Evolutionary conservation across 2,113 vertebrate genomes (phyloP).

Genomic region (Nettapus auritus): DNA sequence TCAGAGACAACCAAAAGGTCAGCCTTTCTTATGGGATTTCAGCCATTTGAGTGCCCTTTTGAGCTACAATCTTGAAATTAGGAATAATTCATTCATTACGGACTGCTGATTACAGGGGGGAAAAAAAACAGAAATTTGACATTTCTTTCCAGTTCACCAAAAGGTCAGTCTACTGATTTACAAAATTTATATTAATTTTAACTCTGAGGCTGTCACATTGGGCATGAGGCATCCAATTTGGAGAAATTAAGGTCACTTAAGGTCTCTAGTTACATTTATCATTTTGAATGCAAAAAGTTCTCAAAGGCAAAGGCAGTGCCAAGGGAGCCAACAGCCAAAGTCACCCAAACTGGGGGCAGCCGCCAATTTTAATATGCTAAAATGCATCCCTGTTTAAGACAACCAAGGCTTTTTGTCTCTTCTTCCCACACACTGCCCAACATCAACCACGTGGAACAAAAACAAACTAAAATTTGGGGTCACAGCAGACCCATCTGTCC

Average conservation of each 20-base stretch:
- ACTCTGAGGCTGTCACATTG: slow-evolving; percentile 47
- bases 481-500: background rate
- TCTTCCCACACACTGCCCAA: background rate
- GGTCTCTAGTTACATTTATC: slow-evolving; percentile 44
- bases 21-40: slow-evolving; percentile 56
- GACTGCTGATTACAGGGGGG: slow-evolving; percentile 16
- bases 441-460: background rate
- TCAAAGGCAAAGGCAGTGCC: background rate
- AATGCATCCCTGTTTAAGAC: background rate
- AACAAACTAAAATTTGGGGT: background rate
- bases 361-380: background rate
- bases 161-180: slow-evolving; percentile 68
- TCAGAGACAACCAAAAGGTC: slow-evolving; percentile 49
- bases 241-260: slow-evolving; percentile 51
- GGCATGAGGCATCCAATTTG: slow-evolving; percentile 24
- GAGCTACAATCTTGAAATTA: slow-evolving; percentile 62
- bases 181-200: slow-evolving; percentile 67
- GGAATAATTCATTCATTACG: slow-evolving; percentile 69
- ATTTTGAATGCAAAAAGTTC: slow-evolving; percentile 2
- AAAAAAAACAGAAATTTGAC: slow-evolving; percentile 28
- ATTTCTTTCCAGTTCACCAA: slow-evolving; percentile 70
- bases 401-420: background rate
- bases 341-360: background rate
- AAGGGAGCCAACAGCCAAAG: background rate
- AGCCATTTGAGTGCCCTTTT: slow-evolving; percentile 57